These are phyloP conservation scores for Engraulis encrasicolus DNA, from an alignment of 2,113 vertebrate genomes.

Conservation along the genomic window DNA sequence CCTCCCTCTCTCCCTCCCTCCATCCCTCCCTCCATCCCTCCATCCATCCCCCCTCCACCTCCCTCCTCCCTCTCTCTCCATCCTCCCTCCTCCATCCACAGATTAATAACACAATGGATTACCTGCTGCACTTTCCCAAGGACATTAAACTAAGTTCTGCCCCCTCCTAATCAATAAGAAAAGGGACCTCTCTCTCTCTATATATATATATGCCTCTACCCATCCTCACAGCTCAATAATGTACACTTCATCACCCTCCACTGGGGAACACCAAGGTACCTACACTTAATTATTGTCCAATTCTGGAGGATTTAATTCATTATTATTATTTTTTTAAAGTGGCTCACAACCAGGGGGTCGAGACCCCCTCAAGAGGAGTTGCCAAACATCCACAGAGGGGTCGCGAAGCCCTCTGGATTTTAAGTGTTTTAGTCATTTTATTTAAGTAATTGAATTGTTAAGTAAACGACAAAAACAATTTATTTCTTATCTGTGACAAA, in stretches of 20 bases:
- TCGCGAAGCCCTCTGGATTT: no score
- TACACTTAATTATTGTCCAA: constrained; percentile 70
- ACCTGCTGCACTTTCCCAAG: constrained; percentile 72
- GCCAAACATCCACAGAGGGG: no score
- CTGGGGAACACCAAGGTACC: constrained; percentile 40
- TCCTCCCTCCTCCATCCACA: constrained; percentile 60
- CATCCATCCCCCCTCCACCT: constrained; percentile 61
- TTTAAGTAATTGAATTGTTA: no score
- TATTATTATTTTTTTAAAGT: no score
- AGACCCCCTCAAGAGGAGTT: no score
- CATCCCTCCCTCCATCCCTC: no score
- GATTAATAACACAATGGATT: constrained; percentile 79
- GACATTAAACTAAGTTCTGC: constrained; percentile 73
- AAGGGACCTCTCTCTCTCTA: constrained; percentile 63
- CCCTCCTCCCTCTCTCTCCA: constrained; percentile 54
- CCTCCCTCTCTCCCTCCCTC: constrained; percentile 58
- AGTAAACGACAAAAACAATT: no score
- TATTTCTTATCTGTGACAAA: no score
- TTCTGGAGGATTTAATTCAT: constrained; percentile 43
- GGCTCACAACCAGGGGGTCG: no score
- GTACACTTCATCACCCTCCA: constrained; percentile 72
- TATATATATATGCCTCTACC: no score
- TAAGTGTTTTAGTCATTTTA: no score
- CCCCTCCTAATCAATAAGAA: constrained; percentile 66
- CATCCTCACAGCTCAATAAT: constrained; percentile 68